A percentile compares a stretch with the other conserved stretches of the same genome.
Evolutionary conservation across 2,888 invertebrate species (phyloP).

Genomic region (Octonoba sinensis): DNA sequence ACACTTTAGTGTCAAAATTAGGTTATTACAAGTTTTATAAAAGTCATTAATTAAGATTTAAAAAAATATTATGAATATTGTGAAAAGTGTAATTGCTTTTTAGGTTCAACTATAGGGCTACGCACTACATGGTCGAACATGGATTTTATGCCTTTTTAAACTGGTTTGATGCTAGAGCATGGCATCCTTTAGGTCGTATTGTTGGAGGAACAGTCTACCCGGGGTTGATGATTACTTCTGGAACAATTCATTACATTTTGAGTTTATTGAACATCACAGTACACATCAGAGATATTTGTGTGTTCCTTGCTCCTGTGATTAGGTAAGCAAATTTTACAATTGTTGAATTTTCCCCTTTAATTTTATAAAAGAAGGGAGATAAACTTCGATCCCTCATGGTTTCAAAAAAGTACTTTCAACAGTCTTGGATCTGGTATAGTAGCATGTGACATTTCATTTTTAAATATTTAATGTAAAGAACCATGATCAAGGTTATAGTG

Average conservation of each 20-base stretch:
- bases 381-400: too few species aligned
- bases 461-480: too few species aligned
- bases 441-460: too few species aligned
- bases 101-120: slow-evolving; percentile 99
- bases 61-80: neutral
- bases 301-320: slow-evolving; percentile 97
- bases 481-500: too few species aligned
- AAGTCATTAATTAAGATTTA: neutral
- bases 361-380: too few species aligned
- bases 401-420: too few species aligned
- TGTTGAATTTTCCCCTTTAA: too few species aligned
- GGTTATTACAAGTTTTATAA: too few species aligned
- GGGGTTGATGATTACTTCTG: slow-evolving; percentile 98
- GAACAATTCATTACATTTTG: slow-evolving; percentile 93
- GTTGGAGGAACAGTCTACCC: slow-evolving; percentile 99
- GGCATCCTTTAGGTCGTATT: slow-evolving; percentile 98
- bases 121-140: slow-evolving; percentile 99
- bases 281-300: slow-evolving; percentile 98
- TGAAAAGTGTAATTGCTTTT: neutral
- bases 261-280: slow-evolving; percentile 94
- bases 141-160: slow-evolving; percentile 99
- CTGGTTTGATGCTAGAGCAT: slow-evolving; percentile 99
- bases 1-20: too few species aligned
- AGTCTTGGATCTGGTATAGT: too few species aligned
- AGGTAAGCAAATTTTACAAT: slow-evolving; percentile 78